A percentile compares a stretch with the other conserved stretches of the same genome.
phyloP scores from a whole-genome alignment of 2,888 invertebrate genomes.

The Parascotia fuliginaria region DNA sequence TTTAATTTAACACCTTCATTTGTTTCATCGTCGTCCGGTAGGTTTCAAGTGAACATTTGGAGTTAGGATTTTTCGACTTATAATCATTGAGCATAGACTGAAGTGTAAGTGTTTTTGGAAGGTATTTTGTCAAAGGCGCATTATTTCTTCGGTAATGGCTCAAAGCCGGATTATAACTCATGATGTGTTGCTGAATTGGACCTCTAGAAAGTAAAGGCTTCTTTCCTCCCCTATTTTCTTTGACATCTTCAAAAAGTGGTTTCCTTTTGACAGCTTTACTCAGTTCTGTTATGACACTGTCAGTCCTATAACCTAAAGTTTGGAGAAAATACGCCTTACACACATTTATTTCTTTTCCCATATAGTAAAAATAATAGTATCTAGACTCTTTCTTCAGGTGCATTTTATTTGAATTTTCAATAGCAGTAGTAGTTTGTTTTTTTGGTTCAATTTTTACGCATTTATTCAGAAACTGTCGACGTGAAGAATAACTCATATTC shows the following conservation, averaged over 20 bases:
- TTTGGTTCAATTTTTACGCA: no score
- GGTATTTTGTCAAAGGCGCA: not conserved
- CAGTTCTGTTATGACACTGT: conserved; percentile 8
- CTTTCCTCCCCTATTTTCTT: no score
- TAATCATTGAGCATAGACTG: not conserved
- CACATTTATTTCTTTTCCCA: not conserved
- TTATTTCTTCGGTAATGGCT: not conserved
- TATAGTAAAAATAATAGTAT: not conserved
- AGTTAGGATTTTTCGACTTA: not conserved
- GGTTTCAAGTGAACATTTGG: not conserved
- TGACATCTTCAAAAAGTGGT: not conserved
- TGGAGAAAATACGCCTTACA: not conserved
- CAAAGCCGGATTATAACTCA: not conserved
- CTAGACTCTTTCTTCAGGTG: not conserved
- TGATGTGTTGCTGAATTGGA: not conserved
- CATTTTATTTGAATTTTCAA: no score
- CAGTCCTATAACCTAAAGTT: conserved; percentile 10
- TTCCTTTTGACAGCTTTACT: conserved; percentile 15
- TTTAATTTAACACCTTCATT: not conserved
- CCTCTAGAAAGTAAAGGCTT: no score
- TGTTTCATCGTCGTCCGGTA: not conserved
- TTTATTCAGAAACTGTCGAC: no score
- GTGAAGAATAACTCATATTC: no score
- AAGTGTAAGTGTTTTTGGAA: not conserved
- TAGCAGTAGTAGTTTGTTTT: not conserved